Conservation (phyloP, 2,113 vertebrate genomes). For the Phodopus roborovskii region DNA sequence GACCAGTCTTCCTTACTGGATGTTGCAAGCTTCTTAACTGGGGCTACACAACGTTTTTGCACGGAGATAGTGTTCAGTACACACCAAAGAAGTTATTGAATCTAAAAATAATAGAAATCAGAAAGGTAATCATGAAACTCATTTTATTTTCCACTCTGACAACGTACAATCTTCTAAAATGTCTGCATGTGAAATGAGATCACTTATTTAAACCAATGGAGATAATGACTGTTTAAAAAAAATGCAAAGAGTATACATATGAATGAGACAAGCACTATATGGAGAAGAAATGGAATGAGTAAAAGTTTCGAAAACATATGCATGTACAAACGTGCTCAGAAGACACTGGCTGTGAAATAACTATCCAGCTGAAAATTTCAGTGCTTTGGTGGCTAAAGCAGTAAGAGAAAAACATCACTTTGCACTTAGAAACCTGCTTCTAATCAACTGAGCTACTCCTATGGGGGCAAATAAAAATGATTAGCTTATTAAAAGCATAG, state of each 20-base stretch:
- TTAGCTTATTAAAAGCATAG: conserved; percentile 92
- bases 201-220: conserved; percentile 56
- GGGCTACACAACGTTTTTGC: conserved; percentile 8
- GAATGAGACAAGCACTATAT: conserved; percentile 50
- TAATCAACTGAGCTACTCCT: conserved; percentile 89
- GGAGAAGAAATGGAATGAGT: conserved; percentile 54
- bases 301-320: conserved; percentile 67
- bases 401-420: conserved; percentile 86
- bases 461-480: conserved; percentile 91
- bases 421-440: conserved; percentile 88
- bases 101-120: conserved; percentile 62
- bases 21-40: conserved; percentile 26
- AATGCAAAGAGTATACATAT: not conserved
- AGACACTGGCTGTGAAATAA: conserved; percentile 68
- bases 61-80: conserved; percentile 14
- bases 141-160: conserved; percentile 50
- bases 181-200: conserved; percentile 50
- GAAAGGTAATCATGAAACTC: conserved; percentile 42
- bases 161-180: conserved; percentile 56
- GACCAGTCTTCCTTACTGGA: conserved; percentile 41
- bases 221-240: conserved; percentile 31
- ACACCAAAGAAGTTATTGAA: conserved; percentile 38
- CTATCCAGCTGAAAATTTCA: conserved; percentile 81
- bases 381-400: conserved; percentile 84
- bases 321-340: conserved; percentile 59